These are phyloP conservation scores for Stramonita haemastoma DNA, from an alignment of 2,888 invertebrate species.

Conservation along the genomic window DNA sequence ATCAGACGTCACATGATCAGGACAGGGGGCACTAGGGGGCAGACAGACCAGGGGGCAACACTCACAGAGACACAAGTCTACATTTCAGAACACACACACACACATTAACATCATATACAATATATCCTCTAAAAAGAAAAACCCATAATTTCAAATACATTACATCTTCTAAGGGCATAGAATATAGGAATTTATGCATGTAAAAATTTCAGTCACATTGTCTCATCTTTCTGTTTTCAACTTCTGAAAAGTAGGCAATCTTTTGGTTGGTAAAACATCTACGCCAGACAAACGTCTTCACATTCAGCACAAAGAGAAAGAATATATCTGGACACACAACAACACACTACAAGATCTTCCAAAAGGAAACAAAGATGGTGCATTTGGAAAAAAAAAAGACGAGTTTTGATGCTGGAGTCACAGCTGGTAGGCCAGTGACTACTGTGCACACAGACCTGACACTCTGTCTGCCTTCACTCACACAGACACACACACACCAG, in stretches of 20 bases:
- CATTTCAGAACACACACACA: too few relatives aligned
- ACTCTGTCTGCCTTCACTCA: too few relatives aligned
- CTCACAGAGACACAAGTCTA: background rate
- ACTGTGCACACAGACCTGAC: too few relatives aligned
- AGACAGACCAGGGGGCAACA: conserved; percentile 4
- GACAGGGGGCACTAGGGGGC: background rate
- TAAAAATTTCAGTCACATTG: background rate
- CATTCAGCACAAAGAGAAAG: too few relatives aligned
- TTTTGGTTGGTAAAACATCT: background rate
- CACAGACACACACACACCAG: background rate
- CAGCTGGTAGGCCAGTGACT: too few relatives aligned
- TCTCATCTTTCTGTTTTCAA: background rate
- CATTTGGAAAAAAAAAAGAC: background rate
- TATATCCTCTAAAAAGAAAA: too few relatives aligned
- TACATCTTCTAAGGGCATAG: conserved; percentile 14
- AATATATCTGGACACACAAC: background rate
- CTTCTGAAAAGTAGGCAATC: conserved; percentile 8
- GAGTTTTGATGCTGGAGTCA: too few relatives aligned
- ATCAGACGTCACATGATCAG: background rate
- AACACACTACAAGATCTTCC: background rate
- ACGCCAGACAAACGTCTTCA: too few relatives aligned
- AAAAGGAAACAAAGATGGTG: background rate
- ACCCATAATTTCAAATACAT: background rate
- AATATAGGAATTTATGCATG: background rate
- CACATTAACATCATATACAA: too few relatives aligned